Evolutionary conservation across 2,888 invertebrate genomes (phyloP).

Genomic region (Caradrina kadenii): DNA sequence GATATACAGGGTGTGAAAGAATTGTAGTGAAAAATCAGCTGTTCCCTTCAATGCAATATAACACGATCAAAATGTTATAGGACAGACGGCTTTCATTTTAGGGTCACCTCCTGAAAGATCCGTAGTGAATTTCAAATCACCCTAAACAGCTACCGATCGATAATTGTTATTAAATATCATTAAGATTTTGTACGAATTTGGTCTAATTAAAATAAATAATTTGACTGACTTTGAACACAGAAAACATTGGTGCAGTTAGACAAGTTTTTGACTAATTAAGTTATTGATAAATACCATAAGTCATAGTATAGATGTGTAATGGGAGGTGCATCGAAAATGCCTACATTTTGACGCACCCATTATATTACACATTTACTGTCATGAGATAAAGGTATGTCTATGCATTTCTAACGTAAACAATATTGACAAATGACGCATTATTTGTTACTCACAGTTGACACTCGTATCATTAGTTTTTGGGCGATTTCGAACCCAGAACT

Average conservation of each 20-base stretch:
- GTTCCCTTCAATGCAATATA: too few species aligned
- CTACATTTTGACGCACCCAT: conserved; percentile 23
- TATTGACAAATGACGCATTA: conserved; percentile 21
- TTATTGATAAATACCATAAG: conserved; percentile 20
- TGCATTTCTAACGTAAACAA: conserved; percentile 41
- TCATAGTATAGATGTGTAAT: conserved; percentile 25
- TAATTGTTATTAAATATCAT: too few species aligned
- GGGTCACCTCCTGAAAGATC: too few species aligned
- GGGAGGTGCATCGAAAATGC: conserved; percentile 21
- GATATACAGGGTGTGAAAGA: too few species aligned
- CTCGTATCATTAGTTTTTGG: not conserved
- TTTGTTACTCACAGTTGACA: conserved; percentile 13
- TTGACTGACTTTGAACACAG: not conserved
- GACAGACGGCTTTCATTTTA: too few species aligned
- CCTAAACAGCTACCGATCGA: too few species aligned
- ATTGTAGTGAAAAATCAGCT: too few species aligned
- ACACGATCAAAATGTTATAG: too few species aligned
- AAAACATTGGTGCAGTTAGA: not conserved
- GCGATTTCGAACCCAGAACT: not conserved
- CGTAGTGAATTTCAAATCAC: too few species aligned
- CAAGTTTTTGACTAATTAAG: conserved; percentile 21
- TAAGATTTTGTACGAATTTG: too few species aligned
- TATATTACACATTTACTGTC: conserved; percentile 24
- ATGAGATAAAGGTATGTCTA: conserved; percentile 28
- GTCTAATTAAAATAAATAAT: not conserved